Percentiles rank a stretch among this genome's conserved stretches.
Conservation (phyloP, 2,113 vertebrate genomes). For the Sinocyclocheilus grahami region DNA sequence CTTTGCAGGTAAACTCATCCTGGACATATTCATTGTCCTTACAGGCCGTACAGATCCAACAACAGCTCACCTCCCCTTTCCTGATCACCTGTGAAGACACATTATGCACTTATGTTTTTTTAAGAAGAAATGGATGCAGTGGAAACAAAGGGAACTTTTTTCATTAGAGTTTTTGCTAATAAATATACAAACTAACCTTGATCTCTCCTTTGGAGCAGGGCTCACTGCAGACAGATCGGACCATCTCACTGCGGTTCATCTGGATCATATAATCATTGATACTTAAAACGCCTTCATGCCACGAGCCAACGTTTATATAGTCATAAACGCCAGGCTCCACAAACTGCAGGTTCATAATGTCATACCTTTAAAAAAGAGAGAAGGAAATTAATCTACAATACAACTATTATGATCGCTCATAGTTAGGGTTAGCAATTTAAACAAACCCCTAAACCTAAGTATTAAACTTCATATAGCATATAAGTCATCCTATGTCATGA, state of each 20-base stretch:
- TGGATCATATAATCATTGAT: constrained; percentile 89
- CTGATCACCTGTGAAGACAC: constrained; percentile 86
- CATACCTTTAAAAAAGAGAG: constrained; percentile 79
- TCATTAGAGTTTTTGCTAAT: background rate
- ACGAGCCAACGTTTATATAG: constrained; percentile 93
- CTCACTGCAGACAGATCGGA: constrained; percentile 94
- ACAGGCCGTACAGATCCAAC: constrained; percentile 97
- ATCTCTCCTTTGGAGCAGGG: constrained; percentile 95
- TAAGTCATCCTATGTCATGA: no score
- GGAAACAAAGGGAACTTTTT: background rate
- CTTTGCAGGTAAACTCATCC: constrained; percentile 97
- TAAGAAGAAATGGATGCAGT: background rate
- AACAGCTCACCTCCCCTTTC: constrained; percentile 98
- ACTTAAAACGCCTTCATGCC: constrained; percentile 89
- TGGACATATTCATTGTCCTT: constrained; percentile 96
- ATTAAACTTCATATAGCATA: background rate
- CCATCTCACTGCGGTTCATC: constrained; percentile 92
- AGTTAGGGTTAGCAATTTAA: background rate
- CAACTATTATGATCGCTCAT: background rate
- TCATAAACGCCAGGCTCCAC: constrained; percentile 84
- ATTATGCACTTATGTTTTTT: constrained; percentile 24
- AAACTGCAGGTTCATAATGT: constrained; percentile 96
- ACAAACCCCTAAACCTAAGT: background rate
- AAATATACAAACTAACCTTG: constrained; percentile 77
- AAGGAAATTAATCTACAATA: constrained; percentile 19